These are phyloP conservation scores for Latheticus oryzae DNA, from an alignment of 2,888 invertebrate species.

Conservation along the genomic window DNA sequence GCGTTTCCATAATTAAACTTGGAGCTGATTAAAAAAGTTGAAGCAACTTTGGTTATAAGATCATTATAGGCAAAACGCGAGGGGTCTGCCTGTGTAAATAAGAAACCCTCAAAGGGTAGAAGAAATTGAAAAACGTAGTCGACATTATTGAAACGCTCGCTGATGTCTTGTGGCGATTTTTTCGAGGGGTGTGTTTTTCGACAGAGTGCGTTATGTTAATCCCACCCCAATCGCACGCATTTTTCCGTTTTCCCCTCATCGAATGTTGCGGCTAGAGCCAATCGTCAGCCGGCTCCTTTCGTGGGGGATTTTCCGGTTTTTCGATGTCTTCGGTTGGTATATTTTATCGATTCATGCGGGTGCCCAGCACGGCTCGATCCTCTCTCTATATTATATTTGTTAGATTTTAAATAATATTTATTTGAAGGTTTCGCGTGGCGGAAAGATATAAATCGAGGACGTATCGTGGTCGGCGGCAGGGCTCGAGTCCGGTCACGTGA, in stretches of 20 bases:
- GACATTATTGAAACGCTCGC: conserved; percentile 47
- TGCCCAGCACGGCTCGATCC: conserved; percentile 35
- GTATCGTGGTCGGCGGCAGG: conserved; percentile 27
- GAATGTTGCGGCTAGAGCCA: conserved; percentile 25
- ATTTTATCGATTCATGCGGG: conserved; percentile 19
- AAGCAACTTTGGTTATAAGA: conserved; percentile 59
- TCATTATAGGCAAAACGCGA: conserved; percentile 53
- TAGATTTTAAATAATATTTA: conserved; percentile 38
- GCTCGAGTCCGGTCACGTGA: conserved; percentile 40
- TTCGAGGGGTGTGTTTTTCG: conserved; percentile 24
- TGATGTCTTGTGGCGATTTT: conserved; percentile 16
- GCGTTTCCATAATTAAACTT: conserved; percentile 59
- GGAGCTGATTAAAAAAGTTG: conserved; percentile 60
- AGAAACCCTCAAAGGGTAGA: conserved; percentile 56
- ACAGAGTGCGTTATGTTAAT: conserved; percentile 41
- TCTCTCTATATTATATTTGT: conserved; percentile 35
- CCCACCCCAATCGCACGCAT: conserved; percentile 41
- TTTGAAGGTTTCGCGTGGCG: conserved; percentile 45
- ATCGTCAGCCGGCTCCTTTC: conserved; percentile 28
- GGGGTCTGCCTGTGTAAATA: conserved; percentile 52
- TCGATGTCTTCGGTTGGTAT: conserved; percentile 6
- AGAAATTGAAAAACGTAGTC: conserved; percentile 57
- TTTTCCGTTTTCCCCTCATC: conserved; percentile 32
- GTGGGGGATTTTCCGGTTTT: conserved; percentile 31
- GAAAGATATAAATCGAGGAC: conserved; percentile 28